These are phyloP conservation scores for Escarpia spicata DNA, from an alignment of 2,888 invertebrate genomes.

Conservation along the genomic window DNA sequence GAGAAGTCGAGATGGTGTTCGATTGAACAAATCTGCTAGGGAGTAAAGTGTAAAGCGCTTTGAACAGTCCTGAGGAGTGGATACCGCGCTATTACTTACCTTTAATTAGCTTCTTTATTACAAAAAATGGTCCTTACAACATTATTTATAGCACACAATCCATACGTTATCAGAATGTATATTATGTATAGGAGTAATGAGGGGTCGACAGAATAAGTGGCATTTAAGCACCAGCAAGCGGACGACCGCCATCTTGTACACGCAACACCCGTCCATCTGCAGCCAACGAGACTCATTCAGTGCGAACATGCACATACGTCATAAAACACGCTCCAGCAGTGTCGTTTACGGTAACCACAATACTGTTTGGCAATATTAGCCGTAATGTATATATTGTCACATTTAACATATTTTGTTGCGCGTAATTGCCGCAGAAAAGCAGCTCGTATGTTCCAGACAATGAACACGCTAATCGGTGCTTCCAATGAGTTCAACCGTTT, in stretches of 20 bases:
- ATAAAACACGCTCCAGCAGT: neutral
- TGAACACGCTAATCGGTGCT: neutral
- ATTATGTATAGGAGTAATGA: neutral
- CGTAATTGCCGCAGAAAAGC: neutral
- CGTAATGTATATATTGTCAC: neutral
- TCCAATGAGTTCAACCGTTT: neutral
- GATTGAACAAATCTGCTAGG: too few species aligned
- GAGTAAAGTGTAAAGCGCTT: too few species aligned
- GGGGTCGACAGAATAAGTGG: neutral
- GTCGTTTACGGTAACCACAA: conserved; percentile 5
- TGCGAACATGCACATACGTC: neutral
- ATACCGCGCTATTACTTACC: too few species aligned
- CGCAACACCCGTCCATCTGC: neutral
- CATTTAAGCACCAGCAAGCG: neutral
- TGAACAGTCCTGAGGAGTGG: too few species aligned
- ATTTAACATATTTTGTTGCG: neutral
- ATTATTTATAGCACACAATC: neutral
- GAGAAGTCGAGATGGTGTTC: too few species aligned
- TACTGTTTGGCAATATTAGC: neutral
- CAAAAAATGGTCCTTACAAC: too few species aligned
- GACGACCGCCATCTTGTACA: neutral
- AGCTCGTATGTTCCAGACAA: neutral
- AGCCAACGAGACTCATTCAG: neutral
- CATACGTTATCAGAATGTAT: neutral
- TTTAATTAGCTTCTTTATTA: too few species aligned